A percentile compares a stretch with the other conserved stretches of the same genome.
These are phyloP conservation scores for Drosophila gunungcola DNA, from an alignment of 1,140 invertebrate species.

Conservation along the genomic window DNA sequence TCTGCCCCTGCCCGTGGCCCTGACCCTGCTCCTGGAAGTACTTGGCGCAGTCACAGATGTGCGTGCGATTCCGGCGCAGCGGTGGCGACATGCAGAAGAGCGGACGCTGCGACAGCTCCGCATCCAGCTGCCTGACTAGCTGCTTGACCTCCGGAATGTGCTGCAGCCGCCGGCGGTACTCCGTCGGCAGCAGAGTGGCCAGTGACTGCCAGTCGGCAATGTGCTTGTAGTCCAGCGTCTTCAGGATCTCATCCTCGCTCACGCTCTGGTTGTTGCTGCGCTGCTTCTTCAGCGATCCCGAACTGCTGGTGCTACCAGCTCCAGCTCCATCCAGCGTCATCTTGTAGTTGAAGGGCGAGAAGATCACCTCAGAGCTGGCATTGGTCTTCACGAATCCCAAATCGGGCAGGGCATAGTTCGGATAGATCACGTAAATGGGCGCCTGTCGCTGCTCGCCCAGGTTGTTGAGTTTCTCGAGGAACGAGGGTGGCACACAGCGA, in stretches of 20 bases:
- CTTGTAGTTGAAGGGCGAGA: constrained; percentile 85
- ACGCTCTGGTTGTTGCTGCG: constrained; percentile 90
- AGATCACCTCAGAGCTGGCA: constrained; percentile 87
- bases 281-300: constrained; percentile 60
- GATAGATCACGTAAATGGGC: constrained; percentile 95
- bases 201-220: constrained; percentile 96
- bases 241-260: constrained; percentile 91
- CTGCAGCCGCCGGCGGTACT: constrained; percentile 90
- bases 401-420: constrained; percentile 95
- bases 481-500: constrained; percentile 88
- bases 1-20: constrained; percentile 32
- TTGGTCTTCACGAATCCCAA: constrained; percentile 91
- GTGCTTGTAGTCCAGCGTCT: constrained; percentile 92
- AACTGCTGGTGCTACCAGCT: constrained; percentile 39
- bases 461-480: constrained; percentile 88
- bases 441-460: constrained; percentile 87
- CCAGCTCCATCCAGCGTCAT: constrained; percentile 70
- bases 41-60: constrained; percentile 87
- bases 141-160: constrained; percentile 89
- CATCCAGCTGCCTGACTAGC: constrained; percentile 80
- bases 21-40: constrained; percentile 61
- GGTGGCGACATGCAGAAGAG: constrained; percentile 89
- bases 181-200: constrained; percentile 92
- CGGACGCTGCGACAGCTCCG: constrained; percentile 87
- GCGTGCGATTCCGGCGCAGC: constrained; percentile 86